These are phyloP conservation scores for Heliothis peltigera DNA, from an alignment of 2,888 invertebrate species.

Conservation along the genomic window DNA sequence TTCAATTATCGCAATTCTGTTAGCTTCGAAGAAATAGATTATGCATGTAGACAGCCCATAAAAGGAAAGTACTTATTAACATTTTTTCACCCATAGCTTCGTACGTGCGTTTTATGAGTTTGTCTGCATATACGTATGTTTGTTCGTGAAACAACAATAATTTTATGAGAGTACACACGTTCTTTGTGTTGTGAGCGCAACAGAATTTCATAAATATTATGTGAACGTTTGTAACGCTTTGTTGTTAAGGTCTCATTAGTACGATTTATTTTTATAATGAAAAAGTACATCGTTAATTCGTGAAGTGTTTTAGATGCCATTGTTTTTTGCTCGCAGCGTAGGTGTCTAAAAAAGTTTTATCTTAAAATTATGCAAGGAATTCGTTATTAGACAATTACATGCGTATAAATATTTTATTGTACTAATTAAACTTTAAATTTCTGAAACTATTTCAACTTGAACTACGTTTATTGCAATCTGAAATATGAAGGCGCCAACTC, in stretches of 20 bases:
- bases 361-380: constrained; percentile 27
- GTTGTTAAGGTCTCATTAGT: constrained; percentile 24
- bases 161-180: constrained; percentile 36
- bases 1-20: constrained; percentile 48
- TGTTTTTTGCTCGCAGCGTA: constrained; percentile 8
- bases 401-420: background rate
- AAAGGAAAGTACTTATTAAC: constrained; percentile 58
- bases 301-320: constrained; percentile 24
- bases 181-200: constrained; percentile 40
- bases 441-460: background rate
- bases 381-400: constrained; percentile 12
- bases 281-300: background rate
- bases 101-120: constrained; percentile 30
- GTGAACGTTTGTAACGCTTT: constrained; percentile 12
- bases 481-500: constrained; percentile 5
- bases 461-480: background rate
- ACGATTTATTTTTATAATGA: constrained; percentile 1
- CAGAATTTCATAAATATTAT: constrained; percentile 21
- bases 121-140: constrained; percentile 11
- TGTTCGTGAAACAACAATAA: constrained; percentile 18
- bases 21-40: constrained; percentile 54
- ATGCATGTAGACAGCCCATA: constrained; percentile 55
- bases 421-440: background rate
- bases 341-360: constrained; percentile 26
- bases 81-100: constrained; percentile 27